Base-by-base conservation (phyloP, 2,888 invertebrate genomes). In the Allacma fusca region DNA sequence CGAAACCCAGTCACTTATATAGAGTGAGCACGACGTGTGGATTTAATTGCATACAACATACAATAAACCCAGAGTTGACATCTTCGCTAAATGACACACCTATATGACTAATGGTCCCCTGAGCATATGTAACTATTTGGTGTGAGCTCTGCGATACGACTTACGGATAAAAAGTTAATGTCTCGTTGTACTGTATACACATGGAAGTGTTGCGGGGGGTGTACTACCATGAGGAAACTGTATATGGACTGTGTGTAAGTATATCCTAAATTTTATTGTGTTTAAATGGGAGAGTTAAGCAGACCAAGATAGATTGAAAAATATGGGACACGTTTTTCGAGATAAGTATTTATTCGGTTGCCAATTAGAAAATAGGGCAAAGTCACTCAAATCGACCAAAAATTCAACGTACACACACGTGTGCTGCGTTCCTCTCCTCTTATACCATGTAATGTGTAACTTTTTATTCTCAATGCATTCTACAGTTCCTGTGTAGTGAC, bases 351-450 rank as follows among this genome's bases (percentile, higher is more conserved):
- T 26, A 59, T 34, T 62, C 59, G 23, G 76, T 24, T 44, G 29
- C 70, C 43, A 76, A 40, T 76, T 62, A 59, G 62, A 76, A 76
- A 70, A 34, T 69, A 64, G 76, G 76, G 43, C 76, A 76, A 76
- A 76, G 76, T 76, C 76, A 76, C 62, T 67, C 59, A 62, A 26
- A 24, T 13, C 23, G 62, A 24, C n/a, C 62, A 16, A 50, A n/a
- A n/a, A 50, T 50, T 50, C 50, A 50, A n/a, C n/a, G 4, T 50
- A 16, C n/a, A 50, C 50, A 5, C 50, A n/a, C n/a, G 19, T 16
- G 50, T 50, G n/a, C 50, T 50, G 13, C 50, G 19, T 50, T 50
- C 50, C 19, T 4, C 4, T n/a, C 16, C 50, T 16, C n/a, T 50
- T n/a, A 2, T n/a, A n/a, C n/a, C n/a, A n/a, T 50, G 16, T 13